Conservation (phyloP, 2,888 invertebrate species). For the Orthonevra nobilis region DNA sequence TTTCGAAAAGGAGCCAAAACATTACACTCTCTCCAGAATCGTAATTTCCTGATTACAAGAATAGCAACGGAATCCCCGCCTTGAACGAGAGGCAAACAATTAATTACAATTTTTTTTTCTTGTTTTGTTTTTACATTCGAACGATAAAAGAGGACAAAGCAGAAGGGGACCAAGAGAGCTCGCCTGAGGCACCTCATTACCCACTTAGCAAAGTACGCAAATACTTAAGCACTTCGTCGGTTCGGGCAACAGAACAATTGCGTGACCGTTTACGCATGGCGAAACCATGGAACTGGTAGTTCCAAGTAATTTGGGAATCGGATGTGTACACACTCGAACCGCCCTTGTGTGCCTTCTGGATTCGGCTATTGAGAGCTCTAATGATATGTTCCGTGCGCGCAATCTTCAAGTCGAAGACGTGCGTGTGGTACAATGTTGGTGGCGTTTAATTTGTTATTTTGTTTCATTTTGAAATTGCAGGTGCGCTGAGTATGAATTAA, state of each 20-base stretch:
- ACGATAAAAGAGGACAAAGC: neutral
- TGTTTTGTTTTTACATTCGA: too few species aligned
- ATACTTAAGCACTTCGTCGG: too few species aligned
- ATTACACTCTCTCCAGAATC: too few species aligned
- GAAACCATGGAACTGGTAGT: conserved; percentile 19
- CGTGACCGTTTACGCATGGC: conserved; percentile 43
- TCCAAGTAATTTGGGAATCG: conserved; percentile 15
- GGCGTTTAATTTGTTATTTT: neutral
- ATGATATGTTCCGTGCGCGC: conserved; percentile 41
- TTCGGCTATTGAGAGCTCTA: conserved; percentile 46
- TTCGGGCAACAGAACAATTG: too few species aligned
- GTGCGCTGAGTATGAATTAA: conserved; percentile 29
- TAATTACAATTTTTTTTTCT: too few species aligned
- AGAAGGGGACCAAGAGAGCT: conserved; percentile 34
- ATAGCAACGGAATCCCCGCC: too few species aligned
- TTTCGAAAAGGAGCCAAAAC: too few species aligned
- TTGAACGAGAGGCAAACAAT: too few species aligned
- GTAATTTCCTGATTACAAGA: too few species aligned
- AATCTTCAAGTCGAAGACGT: neutral
- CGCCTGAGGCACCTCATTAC: conserved; percentile 63
- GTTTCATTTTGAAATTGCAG: conserved; percentile 19
- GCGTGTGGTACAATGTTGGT: too few species aligned
- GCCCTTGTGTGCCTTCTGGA: neutral
- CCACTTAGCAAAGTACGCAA: conserved; percentile 47
- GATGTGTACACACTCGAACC: neutral